phyloP scores from a whole-genome alignment of 2,888 invertebrate species.

The Troides oblongomaculatus region DNA sequence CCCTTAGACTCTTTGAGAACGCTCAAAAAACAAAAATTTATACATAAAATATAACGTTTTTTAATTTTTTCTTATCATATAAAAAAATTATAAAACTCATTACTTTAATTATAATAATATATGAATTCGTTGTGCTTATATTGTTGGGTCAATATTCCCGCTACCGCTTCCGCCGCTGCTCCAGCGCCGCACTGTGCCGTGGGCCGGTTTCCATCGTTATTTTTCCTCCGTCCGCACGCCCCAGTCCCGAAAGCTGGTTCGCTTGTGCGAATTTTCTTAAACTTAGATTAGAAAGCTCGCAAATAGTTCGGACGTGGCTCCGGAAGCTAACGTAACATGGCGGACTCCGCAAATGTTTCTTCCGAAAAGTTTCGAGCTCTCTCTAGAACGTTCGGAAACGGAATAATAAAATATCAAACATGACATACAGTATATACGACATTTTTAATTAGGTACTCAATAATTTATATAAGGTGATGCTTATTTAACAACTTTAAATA shows the following conservation, averaged over 20 bases:
- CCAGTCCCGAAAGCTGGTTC: slow-evolving; percentile 23
- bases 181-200: background rate
- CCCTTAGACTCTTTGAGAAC: too few species aligned
- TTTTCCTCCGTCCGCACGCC: slow-evolving; percentile 22
- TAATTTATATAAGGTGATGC: too few species aligned
- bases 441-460: too few species aligned
- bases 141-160: background rate
- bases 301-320: slow-evolving; percentile 25
- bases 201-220: slow-evolving; percentile 16
- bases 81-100: too few species aligned
- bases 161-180: slow-evolving; percentile 3
- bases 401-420: background rate
- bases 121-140: background rate
- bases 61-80: too few species aligned
- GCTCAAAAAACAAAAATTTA: too few species aligned
- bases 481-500: too few species aligned
- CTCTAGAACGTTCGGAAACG: background rate
- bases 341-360: slow-evolving; percentile 14
- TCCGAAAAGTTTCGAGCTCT: slow-evolving; percentile 14
- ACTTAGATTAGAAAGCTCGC: slow-evolving; percentile 29
- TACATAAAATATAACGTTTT: too few species aligned
- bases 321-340: background rate
- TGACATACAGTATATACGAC: too few species aligned
- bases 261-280: slow-evolving; percentile 25
- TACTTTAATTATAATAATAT: background rate